These are phyloP conservation scores for Chaetorhynchus papuensis DNA, from an alignment of 2,113 vertebrate genomes.

Conservation along the genomic window DNA sequence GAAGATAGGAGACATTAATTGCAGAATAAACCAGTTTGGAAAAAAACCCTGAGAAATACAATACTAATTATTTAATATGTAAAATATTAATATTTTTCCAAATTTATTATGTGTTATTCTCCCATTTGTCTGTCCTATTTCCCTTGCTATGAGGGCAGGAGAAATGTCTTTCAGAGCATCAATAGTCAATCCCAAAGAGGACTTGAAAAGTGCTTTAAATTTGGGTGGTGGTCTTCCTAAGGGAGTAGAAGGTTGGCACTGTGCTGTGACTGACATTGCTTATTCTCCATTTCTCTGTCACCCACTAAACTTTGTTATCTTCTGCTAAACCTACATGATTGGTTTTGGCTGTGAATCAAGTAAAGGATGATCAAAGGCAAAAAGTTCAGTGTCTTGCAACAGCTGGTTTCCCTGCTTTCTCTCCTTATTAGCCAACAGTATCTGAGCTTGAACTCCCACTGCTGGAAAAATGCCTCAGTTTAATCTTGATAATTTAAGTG, in stretches of 20 bases:
- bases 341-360: constrained; percentile 4
- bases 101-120: background rate
- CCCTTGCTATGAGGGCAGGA: background rate
- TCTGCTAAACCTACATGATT: background rate
- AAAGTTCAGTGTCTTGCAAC: constrained; percentile 30
- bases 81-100: background rate
- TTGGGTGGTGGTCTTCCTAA: background rate
- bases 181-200: background rate
- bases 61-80: background rate
- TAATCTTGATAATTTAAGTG: constrained; percentile 16
- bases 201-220: background rate
- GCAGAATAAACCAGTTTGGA: background rate
- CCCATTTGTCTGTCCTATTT: background rate
- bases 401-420: constrained; percentile 51
- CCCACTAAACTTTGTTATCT: constrained; percentile 13
- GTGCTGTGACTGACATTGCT: background rate
- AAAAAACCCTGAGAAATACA: background rate
- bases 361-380: constrained; percentile 34
- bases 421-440: constrained; percentile 10
- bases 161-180: background rate
- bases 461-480: constrained; percentile 13
- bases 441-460: background rate
- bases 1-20: background rate
- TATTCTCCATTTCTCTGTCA: background rate
- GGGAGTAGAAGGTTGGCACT: background rate